phyloP scores from a whole-genome alignment of 2,888 invertebrate genomes.

The Brachyopa scutellaris region DNA sequence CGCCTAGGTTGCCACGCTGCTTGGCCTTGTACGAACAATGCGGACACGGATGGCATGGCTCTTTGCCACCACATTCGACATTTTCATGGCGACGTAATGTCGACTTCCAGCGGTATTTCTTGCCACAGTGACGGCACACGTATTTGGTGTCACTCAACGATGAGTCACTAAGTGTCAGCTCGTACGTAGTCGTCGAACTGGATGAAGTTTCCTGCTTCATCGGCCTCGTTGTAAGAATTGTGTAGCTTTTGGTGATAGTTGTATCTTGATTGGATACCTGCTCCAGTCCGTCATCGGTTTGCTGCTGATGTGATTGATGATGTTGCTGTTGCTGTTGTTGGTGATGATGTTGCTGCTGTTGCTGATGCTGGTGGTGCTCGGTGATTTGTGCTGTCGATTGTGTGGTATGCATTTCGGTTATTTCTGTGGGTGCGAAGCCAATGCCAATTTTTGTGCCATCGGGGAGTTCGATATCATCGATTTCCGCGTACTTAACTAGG shows the following conservation, averaged over 20 bases:
- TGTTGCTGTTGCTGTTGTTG: slow-evolving; percentile 74
- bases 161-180: slow-evolving; percentile 80
- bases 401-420: slow-evolving; percentile 79
- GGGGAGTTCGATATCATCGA: slow-evolving; percentile 82
- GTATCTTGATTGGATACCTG: slow-evolving; percentile 75
- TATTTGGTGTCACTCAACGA: slow-evolving; percentile 84
- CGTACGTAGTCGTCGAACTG: slow-evolving; percentile 79
- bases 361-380: slow-evolving; percentile 74
- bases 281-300: slow-evolving; percentile 74
- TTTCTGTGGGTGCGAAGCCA: slow-evolving; percentile 81
- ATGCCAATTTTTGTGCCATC: slow-evolving; percentile 82
- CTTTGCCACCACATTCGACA: slow-evolving; percentile 92
- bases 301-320: slow-evolving; percentile 77
- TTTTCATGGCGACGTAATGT: slow-evolving; percentile 91
- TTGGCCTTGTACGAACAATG: slow-evolving; percentile 90
- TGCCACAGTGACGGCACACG: slow-evolving; percentile 92
- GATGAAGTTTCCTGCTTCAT: slow-evolving; percentile 79
- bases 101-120: slow-evolving; percentile 93
- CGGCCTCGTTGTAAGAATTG: slow-evolving; percentile 80
- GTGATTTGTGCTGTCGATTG: slow-evolving; percentile 78
- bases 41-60: slow-evolving; percentile 91
- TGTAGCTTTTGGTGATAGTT: slow-evolving; percentile 80
- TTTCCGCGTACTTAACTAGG: slow-evolving; percentile 81
- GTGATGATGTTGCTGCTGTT: slow-evolving; percentile 73
- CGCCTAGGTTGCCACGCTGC: slow-evolving; percentile 91